A percentile compares a stretch with the other conserved stretches of the same genome.
Evolutionary conservation across 2,113 vertebrate genomes (phyloP).

Genomic region (Onychostruthus taczanowskii): DNA sequence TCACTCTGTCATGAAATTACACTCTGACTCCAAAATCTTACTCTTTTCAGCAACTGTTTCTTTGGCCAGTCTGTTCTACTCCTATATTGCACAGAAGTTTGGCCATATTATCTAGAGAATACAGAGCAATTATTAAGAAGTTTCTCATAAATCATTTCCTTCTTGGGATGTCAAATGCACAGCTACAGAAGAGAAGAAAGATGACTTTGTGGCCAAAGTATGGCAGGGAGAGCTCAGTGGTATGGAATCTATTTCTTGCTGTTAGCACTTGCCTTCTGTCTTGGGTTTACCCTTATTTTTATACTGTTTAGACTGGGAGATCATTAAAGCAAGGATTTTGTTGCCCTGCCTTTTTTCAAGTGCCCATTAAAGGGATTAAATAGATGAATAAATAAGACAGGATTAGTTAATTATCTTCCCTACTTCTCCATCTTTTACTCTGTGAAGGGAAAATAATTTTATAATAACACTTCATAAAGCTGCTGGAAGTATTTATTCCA

Average conservation of each 20-base stretch:
- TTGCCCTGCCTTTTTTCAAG: not conserved
- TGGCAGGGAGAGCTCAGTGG: not conserved
- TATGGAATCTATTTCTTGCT: not conserved
- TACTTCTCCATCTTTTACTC: not conserved
- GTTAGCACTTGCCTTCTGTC: not conserved
- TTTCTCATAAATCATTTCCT: not conserved
- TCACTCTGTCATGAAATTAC: constrained; percentile 38
- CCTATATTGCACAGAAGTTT: not conserved
- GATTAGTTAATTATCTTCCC: not conserved
- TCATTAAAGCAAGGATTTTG: not conserved
- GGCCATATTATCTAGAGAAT: not conserved
- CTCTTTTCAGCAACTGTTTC: not conserved
- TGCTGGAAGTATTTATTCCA: not conserved
- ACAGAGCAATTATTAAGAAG: not conserved
- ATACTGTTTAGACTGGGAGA: not conserved
- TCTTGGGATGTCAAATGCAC: not conserved
- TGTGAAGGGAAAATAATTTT: not conserved
- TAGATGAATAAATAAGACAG: not conserved
- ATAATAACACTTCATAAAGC: not conserved
- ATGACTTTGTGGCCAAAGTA: constrained; percentile 10
- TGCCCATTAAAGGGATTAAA: not conserved
- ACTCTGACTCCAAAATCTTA: not conserved
- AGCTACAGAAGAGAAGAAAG: constrained; percentile 14
- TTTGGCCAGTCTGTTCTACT: not conserved
- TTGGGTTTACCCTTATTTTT: not conserved